Conservation (phyloP, 2,797 vertebrate species). For the Lepus oiostolus region DNA sequence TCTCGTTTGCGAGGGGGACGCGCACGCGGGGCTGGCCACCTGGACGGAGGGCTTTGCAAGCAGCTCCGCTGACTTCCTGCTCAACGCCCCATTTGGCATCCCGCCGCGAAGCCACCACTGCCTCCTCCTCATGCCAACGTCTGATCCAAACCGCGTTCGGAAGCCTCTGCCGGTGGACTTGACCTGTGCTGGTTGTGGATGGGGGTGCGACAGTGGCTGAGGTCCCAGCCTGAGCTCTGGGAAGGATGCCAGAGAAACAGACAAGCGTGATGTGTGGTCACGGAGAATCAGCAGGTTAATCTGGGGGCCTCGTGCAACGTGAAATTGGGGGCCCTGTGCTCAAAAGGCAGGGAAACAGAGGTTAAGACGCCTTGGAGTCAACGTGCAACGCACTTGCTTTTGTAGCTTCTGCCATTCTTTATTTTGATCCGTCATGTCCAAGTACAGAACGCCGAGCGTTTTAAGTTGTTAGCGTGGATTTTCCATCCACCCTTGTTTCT, state of each 20-base stretch:
- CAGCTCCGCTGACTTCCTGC: neutral
- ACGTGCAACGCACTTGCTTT: neutral
- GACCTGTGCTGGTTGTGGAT: neutral
- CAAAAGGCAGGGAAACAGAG: neutral
- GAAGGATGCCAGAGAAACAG: accelerated
- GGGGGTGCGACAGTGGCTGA: neutral
- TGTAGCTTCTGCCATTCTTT: too few species aligned
- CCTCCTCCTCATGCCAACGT: neutral
- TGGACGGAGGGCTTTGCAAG: neutral
- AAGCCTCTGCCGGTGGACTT: neutral
- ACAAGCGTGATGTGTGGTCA: accelerated
- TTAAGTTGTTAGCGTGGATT: neutral
- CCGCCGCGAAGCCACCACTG: neutral
- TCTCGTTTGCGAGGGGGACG: neutral
- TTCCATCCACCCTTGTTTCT: neutral
- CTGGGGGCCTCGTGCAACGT: too few species aligned
- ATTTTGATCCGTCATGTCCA: neutral
- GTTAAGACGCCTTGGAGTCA: too few species aligned
- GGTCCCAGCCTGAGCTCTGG: neutral
- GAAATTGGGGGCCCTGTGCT: neutral
- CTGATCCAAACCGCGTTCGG: neutral
- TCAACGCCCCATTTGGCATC: neutral
- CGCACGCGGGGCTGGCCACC: neutral
- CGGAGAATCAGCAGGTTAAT: neutral
- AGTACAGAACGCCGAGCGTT: neutral